Evolutionary conservation across 2,888 invertebrate genomes (phyloP).

Genomic region (Hoplodrina ambigua): DNA sequence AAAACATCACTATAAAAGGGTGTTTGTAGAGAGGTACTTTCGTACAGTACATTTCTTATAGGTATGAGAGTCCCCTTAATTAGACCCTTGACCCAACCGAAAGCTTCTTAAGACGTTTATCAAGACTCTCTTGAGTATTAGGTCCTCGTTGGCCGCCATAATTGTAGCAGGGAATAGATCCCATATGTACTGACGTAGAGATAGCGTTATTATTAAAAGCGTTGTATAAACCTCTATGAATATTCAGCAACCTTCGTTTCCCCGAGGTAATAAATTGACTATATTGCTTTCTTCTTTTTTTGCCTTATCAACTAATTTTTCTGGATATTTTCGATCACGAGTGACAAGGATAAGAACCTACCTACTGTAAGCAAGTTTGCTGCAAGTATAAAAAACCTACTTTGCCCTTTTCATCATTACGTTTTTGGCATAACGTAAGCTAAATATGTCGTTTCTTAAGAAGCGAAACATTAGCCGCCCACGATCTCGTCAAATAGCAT

Average conservation of each 20-base stretch:
- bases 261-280: conserved; percentile 12
- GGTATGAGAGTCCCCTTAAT: conserved; percentile 13
- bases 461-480: conserved; percentile 45
- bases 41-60: not conserved
- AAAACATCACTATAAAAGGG: too few species aligned
- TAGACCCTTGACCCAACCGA: conserved; percentile 33
- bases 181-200: not conserved
- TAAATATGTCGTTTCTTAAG: conserved; percentile 18
- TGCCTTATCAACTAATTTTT: not conserved
- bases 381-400: not conserved
- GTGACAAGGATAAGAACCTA: not conserved
- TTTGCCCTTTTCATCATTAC: not conserved
- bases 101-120: conserved; percentile 23
- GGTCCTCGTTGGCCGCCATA: not conserved
- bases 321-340: not conserved
- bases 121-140: conserved; percentile 20
- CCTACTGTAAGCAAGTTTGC: not conserved
- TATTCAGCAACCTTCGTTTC: not conserved
- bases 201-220: conserved; percentile 1
- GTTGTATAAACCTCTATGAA: conserved; percentile 11
- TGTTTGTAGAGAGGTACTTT: not conserved
- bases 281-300: conserved; percentile 2
- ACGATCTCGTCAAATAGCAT: conserved; percentile 40
- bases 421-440: conserved; percentile 24
- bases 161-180: conserved; percentile 6